Evolutionary conservation across 1,140 invertebrate species (phyloP), one percentile per base, ranked within the genome.

Genomic region (Orius insidiosus): DNA sequence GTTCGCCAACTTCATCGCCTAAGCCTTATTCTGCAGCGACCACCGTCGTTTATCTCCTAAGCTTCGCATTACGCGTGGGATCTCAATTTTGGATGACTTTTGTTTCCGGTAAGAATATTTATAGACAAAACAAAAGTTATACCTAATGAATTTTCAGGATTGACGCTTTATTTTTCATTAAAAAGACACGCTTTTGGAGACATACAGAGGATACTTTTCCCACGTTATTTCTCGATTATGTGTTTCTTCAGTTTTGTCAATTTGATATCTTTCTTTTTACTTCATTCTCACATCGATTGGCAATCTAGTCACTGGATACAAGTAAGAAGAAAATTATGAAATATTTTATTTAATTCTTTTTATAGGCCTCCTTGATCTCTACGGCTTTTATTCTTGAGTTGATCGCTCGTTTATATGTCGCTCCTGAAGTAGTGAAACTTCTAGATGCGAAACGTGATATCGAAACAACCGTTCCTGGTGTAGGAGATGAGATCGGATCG

Each of bases 11-110:
- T 30, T 18, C 32, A 42, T 18, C 47, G 11, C 61, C 56, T 48
- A 58, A 47, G 49, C 58, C 52, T 24, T 43, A 31, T 16, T 43
- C 52, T 59, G 52, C 53, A 55, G 59, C 63, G 55, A 66, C 60
- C 66, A 60, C 45, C 55, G 63, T 85, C 24, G 59, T 80, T 7
- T 85, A 85, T 59, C 63, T 87, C 10, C 68, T 68, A 0, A 73
- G 78, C 2, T 80, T 85, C 51, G 73, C 78, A 32, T 70, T 75
- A 37, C 81, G 86, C 57, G 75, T 85, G 53, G 84, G 84, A 11
- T 68, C 80, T 7, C 83, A 86, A 63, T 74, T 86, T 48, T 88
- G 84, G 83, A 88, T 88, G 83, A 86, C 83, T 9, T 81, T 86
- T 56, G 72, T 87, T 18, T 86, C 83, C 52, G 80, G 80, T 83